A percentile compares a stretch with the other conserved stretches of the same genome.
phyloP scores from a whole-genome alignment of 2,888 invertebrate species.

The Phengaris alcon region DNA sequence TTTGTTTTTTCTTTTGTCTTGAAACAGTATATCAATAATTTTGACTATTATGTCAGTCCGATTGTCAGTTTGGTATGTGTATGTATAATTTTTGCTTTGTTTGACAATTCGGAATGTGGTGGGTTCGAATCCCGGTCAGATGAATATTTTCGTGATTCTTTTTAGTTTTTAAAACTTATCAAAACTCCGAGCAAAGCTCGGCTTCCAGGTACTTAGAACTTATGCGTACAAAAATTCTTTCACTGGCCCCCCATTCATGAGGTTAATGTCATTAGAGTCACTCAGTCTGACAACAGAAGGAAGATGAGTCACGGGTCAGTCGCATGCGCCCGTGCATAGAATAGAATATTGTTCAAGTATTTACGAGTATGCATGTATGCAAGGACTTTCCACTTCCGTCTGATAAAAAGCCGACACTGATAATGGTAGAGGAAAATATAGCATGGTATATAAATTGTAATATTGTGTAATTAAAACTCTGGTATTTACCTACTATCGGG shows the following conservation, averaged over 20 bases:
- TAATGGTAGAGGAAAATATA: background rate
- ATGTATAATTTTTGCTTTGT: too few species aligned
- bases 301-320: conserved; percentile 56
- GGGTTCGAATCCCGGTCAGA: too few species aligned
- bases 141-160: too few species aligned
- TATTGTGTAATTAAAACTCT: background rate
- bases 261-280: conserved; percentile 35
- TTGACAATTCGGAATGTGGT: too few species aligned
- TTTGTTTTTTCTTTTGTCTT: too few species aligned
- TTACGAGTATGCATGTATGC: background rate
- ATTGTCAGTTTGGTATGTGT: too few species aligned
- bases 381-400: conserved; percentile 27
- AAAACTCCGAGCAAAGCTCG: too few species aligned
- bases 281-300: conserved; percentile 39
- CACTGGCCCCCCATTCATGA: background rate
- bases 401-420: background rate
- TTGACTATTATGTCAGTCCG: too few species aligned
- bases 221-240: too few species aligned
- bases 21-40: too few species aligned
- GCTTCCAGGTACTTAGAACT: too few species aligned
- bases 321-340: conserved; percentile 38
- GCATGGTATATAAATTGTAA: background rate
- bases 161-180: too few species aligned
- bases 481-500: background rate
- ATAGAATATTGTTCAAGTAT: conserved; percentile 35